Evolutionary conservation across 2,113 vertebrate species (phyloP).

Genomic region (Chauna torquata): DNA sequence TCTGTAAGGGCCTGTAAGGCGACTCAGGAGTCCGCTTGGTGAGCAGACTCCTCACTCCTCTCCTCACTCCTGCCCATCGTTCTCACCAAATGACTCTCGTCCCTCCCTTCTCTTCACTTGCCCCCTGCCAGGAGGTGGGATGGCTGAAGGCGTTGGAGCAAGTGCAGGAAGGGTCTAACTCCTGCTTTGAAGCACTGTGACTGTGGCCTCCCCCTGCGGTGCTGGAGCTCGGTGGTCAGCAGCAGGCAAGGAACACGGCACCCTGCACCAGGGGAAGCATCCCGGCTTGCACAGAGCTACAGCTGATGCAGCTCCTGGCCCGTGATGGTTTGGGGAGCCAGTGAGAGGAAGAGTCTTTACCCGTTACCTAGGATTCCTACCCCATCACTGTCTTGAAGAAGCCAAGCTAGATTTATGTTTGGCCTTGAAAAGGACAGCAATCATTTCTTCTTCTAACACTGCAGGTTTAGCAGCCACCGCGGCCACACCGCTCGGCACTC

Average conservation of each 20-base stretch:
- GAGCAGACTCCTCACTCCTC: too few relatives aligned
- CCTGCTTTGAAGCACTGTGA: background rate
- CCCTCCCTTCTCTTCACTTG: too few relatives aligned
- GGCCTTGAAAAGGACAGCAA: background rate
- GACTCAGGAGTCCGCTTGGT: rapidly evolving
- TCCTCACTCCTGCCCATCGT: background rate
- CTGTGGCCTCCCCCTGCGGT: rapidly evolving
- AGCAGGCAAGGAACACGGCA: background rate
- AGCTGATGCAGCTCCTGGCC: background rate
- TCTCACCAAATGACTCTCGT: rapidly evolving
- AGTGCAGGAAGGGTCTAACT: background rate
- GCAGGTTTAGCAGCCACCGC: background rate
- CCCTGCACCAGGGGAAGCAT: background rate
- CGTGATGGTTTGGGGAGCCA: background rate
- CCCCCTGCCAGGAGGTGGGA: background rate
- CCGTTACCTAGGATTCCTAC: background rate
- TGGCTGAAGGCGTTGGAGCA: rapidly evolving
- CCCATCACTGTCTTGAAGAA: background rate
- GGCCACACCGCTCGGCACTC: background rate
- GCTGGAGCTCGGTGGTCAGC: background rate
- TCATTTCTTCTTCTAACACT: background rate
- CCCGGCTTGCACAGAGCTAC: too few relatives aligned
- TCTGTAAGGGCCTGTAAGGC: rapidly evolving
- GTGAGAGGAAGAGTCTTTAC: background rate
- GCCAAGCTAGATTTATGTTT: background rate